These are phyloP conservation scores for Pelobates fuscus DNA, from an alignment of 2,113 vertebrate species.

Conservation along the genomic window DNA sequence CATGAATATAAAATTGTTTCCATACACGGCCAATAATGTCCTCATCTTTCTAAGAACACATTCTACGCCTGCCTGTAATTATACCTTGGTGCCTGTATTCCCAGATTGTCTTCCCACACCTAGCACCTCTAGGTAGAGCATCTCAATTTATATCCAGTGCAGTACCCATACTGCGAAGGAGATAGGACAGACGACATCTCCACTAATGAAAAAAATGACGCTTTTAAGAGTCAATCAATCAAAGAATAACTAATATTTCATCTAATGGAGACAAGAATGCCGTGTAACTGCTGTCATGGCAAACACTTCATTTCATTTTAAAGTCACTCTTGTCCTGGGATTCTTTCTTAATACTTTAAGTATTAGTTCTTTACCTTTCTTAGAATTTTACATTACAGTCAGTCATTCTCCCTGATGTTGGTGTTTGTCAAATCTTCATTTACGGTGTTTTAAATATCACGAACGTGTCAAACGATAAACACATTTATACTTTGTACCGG, in stretches of 20 bases:
- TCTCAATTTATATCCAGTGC: not conserved
- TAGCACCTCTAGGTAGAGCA: not conserved
- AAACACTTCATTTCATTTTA: too few species aligned
- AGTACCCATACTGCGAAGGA: not conserved
- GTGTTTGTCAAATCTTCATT: too few species aligned
- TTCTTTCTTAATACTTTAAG: too few species aligned
- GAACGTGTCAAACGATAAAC: too few species aligned
- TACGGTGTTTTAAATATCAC: too few species aligned
- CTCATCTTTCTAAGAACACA: constrained; percentile 3
- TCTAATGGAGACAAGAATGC: not conserved
- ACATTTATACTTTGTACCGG: too few species aligned
- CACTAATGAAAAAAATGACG: not conserved
- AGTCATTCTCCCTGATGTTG: too few species aligned
- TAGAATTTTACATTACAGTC: too few species aligned
- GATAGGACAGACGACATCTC: not conserved
- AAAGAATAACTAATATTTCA: not conserved
- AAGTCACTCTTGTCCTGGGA: too few species aligned
- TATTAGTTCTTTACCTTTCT: too few species aligned
- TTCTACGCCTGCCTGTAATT: not conserved
- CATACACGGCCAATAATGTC: not conserved
- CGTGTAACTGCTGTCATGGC: not conserved
- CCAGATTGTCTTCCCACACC: not conserved
- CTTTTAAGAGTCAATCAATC: constrained; percentile 1
- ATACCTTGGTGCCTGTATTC: not conserved
- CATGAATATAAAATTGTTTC: not conserved